A percentile compares a stretch with the other conserved stretches of the same genome.
Evolutionary conservation across 2,797 vertebrate species (phyloP).

Genomic region (Phyllotis vaccarum): DNA sequence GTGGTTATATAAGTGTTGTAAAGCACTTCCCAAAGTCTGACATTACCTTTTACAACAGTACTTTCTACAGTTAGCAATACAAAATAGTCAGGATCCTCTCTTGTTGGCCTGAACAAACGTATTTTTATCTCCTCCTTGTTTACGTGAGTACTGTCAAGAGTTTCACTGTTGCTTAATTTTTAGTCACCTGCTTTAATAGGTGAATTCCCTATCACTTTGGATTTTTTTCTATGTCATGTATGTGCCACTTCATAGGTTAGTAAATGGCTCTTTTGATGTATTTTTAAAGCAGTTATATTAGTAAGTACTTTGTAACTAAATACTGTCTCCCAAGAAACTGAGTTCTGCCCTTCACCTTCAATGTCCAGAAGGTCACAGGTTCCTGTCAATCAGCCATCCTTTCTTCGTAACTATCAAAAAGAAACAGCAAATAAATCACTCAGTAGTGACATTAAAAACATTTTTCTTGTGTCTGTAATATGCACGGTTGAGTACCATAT

Average conservation of each 20-base stretch:
- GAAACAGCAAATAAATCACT: constrained; percentile 61
- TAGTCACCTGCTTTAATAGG: constrained; percentile 24
- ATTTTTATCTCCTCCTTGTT: constrained; percentile 63
- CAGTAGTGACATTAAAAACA: constrained; percentile 17
- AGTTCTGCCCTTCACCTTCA: neutral
- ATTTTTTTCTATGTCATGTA: constrained; percentile 71
- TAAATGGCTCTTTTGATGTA: constrained; percentile 71
- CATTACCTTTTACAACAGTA: neutral
- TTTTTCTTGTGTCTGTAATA: constrained; percentile 2
- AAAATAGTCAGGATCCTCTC: constrained; percentile 66
- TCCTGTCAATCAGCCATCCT: constrained; percentile 34
- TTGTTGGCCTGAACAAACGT: constrained; percentile 12
- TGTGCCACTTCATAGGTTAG: constrained; percentile 78
- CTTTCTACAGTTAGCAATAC: neutral
- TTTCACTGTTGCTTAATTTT: constrained; percentile 57
- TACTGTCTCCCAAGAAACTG: constrained; percentile 27
- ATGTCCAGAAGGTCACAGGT: neutral
- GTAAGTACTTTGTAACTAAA: constrained; percentile 88
- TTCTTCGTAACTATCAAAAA: constrained; percentile 62
- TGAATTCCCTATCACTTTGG: constrained; percentile 68
- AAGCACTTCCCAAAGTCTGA: constrained; percentile 62
- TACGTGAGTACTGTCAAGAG: constrained; percentile 70
- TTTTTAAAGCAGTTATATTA: constrained; percentile 82
- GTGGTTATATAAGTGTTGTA: constrained; percentile 65
- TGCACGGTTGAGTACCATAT: neutral